phyloP scores from a whole-genome alignment of 2,888 invertebrate species.

The Ophion ellenae region DNA sequence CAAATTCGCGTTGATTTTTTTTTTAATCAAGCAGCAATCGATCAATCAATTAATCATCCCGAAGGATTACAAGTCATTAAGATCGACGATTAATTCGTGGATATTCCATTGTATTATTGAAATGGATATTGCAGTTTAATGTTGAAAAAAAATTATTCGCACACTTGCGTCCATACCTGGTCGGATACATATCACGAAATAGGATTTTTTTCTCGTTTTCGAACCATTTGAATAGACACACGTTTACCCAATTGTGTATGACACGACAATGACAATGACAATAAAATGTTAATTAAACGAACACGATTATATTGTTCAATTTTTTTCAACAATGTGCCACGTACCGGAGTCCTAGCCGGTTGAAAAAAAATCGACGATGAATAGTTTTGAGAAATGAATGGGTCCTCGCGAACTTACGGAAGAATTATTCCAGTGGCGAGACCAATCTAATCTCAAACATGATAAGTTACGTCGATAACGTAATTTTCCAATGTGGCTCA shows the following conservation, averaged over 20 bases:
- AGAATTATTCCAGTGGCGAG: background rate
- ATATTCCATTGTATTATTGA: background rate
- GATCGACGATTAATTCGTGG: background rate
- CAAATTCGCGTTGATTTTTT: background rate
- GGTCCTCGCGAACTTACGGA: background rate
- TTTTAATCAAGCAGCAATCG: background rate
- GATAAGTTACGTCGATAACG: background rate
- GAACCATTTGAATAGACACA: slow-evolving; percentile 31
- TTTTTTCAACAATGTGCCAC: background rate
- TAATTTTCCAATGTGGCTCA: background rate
- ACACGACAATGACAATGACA: slow-evolving; percentile 48
- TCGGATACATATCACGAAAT: slow-evolving; percentile 54
- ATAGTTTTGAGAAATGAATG: background rate
- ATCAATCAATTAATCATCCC: slow-evolving; percentile 6
- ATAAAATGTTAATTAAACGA: slow-evolving; percentile 48
- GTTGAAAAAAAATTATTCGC: background rate
- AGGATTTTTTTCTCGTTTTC: slow-evolving; percentile 37
- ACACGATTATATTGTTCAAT: background rate
- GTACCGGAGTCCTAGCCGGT: background rate
- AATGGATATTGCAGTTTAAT: background rate
- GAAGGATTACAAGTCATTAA: background rate
- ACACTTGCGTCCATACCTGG: slow-evolving; percentile 9
- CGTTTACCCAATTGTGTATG: slow-evolving; percentile 28
- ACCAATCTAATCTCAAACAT: background rate
- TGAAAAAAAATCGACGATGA: background rate